Conservation (phyloP, 2,113 vertebrate genomes). For the Merops nubicus region DNA sequence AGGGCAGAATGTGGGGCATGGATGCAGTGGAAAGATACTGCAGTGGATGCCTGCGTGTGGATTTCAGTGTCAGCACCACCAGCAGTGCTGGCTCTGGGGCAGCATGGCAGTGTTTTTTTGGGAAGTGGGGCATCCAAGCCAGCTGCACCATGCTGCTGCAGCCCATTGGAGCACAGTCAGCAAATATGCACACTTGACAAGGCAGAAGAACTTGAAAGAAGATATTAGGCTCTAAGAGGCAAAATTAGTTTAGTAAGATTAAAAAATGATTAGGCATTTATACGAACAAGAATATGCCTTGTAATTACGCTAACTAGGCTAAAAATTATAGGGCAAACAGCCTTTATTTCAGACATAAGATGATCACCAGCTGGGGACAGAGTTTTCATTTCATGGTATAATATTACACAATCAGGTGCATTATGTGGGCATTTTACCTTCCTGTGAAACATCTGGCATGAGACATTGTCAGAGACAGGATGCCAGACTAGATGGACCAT, state of each 20-base stretch:
- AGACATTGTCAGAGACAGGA: neutral
- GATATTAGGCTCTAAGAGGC: neutral
- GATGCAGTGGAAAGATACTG: neutral
- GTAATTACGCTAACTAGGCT: slow-evolving; percentile 49
- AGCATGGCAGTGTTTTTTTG: neutral
- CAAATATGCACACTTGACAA: neutral
- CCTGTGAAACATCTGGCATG: slow-evolving; percentile 52
- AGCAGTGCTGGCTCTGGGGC: neutral
- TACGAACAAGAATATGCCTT: slow-evolving; percentile 21
- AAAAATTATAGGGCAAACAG: slow-evolving; percentile 45
- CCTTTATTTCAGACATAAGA: slow-evolving; percentile 42
- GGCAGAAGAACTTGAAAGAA: neutral
- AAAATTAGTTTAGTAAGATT: slow-evolving; percentile 29
- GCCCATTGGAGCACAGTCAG: neutral
- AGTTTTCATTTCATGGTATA: neutral
- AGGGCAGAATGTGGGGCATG: neutral
- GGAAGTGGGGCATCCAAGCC: accelerated
- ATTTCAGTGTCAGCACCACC: neutral
- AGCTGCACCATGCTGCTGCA: accelerated
- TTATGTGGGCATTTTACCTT: slow-evolving; percentile 43
- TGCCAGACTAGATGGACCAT: slow-evolving; percentile 38
- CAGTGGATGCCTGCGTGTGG: neutral
- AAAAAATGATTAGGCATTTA: neutral
- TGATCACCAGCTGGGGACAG: slow-evolving; percentile 51
- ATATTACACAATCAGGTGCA: slow-evolving; percentile 36